Base-by-base conservation (phyloP, 2,888 invertebrate genomes). In the Scaptomyza tumidula region DNA sequence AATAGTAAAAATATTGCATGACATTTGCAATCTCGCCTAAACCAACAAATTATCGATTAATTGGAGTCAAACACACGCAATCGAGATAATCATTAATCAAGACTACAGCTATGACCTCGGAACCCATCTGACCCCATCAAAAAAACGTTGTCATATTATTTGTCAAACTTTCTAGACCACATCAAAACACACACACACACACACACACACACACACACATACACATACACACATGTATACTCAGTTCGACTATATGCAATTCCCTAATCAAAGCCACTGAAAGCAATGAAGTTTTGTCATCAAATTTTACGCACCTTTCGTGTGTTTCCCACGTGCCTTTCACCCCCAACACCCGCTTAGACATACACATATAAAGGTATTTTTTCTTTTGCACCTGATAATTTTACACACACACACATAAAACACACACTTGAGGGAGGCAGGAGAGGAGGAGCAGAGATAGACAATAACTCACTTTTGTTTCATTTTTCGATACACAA, bases 401-500 rank as follows among this genome's bases (percentile, higher is more conserved):
- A 73, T 86, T 81, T 78, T 56, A 78, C 52, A 52, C 65, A 63
- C 52, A 37, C 16, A 52, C 66, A 64, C 56, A 41, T 3, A 24
- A 24, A 6, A 41, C 35, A 63, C 52, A 39, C 56, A 46, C 45
- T 54, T 14, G 48, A 29, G 56, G 58, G 43, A 49, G 53, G 11
- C 3, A 45, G 49, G 19, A 50, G 24, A 24, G 24, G 24, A 24
- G 1, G 43, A 14, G 39, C 41, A 35, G 65, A 62, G 58, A 73
- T 75, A 81, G 86, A 89, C 86, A 84, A 90, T 90, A 90, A 90
- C 89, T 90, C 90, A 90, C 89, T 90, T 90, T 90, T 90, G 90
- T 89, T 89, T 90, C 90, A 88, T 89, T 90, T 86, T 86, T 90
- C 89, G 81, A 90, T 90, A 86, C 90, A 77, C 90, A 75, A 71